These are phyloP conservation scores for Cacoxenus indagator DNA, from an alignment of 2,888 invertebrate species.

Conservation along the genomic window DNA sequence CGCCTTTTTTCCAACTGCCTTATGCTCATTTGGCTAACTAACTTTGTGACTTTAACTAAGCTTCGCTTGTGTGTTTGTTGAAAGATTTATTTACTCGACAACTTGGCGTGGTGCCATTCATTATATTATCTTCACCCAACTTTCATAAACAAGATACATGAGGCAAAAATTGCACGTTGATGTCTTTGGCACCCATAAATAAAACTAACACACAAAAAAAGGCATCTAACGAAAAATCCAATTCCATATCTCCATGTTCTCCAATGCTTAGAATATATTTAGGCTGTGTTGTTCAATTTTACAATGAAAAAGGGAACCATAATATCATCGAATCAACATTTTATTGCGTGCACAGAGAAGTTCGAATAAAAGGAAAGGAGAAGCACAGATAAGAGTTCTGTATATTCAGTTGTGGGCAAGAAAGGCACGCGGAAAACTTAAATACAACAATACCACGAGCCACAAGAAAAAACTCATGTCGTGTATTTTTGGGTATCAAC, in stretches of 20 bases:
- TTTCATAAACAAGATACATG: not conserved
- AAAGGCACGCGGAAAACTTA: too few species aligned
- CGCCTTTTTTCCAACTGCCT: not conserved
- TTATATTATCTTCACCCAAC: conserved; percentile 13
- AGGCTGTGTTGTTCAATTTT: too few species aligned
- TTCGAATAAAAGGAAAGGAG: too few species aligned
- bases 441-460: too few species aligned
- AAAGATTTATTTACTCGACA: conserved; percentile 21
- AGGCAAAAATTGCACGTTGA: conserved; percentile 23
- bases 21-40: not conserved
- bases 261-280: not conserved
- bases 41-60: not conserved
- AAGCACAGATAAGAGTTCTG: too few species aligned
- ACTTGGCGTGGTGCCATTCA: conserved; percentile 30
- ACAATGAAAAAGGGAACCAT: too few species aligned
- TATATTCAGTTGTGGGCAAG: too few species aligned
- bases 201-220: conserved; percentile 1
- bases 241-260: too few species aligned
- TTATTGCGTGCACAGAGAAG: too few species aligned
- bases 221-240: not conserved
- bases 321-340: too few species aligned
- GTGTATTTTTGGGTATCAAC: too few species aligned
- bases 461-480: too few species aligned
- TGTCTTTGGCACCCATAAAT: conserved; percentile 21
- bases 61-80: not conserved